phyloP scores from a whole-genome alignment of 2,888 invertebrate species.

The Seira musarum region DNA sequence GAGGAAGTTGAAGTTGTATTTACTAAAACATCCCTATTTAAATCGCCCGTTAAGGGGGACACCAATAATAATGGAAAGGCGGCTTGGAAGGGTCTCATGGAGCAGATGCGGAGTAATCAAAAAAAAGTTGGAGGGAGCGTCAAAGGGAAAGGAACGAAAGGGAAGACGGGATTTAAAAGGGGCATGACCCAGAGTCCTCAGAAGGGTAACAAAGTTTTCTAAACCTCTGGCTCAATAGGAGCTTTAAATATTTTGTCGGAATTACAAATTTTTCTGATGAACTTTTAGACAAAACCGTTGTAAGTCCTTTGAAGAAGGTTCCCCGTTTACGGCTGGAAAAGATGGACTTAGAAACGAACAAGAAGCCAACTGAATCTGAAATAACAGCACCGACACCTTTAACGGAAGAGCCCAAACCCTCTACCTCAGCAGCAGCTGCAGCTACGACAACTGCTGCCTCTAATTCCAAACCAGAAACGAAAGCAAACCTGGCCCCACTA shows the following conservation, averaged over 20 bases:
- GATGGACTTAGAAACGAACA: too few relatives aligned
- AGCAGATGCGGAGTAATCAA: conserved; percentile 66
- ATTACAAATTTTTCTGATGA: too few relatives aligned
- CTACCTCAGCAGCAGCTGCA: neutral
- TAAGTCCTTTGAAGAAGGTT: conserved; percentile 32
- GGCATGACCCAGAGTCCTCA: conserved; percentile 23
- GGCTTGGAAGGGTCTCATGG: conserved; percentile 65
- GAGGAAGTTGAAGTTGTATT: neutral
- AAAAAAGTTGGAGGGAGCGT: conserved; percentile 23
- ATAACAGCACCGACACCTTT: too few relatives aligned
- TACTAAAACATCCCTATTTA: neutral
- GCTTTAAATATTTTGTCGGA: too few relatives aligned
- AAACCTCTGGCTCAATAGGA: neutral
- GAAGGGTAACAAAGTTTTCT: neutral
- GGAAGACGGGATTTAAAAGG: conserved; percentile 16
- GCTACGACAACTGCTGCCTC: neutral
- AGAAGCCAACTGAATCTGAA: too few relatives aligned
- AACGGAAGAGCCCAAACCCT: too few relatives aligned
- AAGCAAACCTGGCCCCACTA: conserved; percentile 22
- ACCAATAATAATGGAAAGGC: conserved; percentile 4
- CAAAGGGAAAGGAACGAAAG: conserved; percentile 30
- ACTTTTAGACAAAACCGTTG: neutral
- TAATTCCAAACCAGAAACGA: neutral
- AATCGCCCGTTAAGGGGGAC: neutral
- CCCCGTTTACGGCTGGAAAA: conserved; percentile 4